Conservation (phyloP, 1,140 invertebrate genomes). For the Ostrea edulis region DNA sequence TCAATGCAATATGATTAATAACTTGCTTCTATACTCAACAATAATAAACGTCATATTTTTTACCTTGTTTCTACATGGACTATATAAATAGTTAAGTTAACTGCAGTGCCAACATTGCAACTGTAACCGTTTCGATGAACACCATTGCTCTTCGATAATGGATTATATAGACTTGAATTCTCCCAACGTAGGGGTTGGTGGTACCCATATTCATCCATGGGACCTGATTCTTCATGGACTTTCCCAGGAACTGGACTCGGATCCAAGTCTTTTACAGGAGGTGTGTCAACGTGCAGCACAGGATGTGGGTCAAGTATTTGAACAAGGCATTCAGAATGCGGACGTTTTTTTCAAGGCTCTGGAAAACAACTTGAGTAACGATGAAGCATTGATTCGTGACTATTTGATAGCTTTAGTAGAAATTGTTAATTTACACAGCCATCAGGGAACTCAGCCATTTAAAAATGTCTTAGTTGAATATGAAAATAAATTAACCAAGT, state of each 20-base stretch:
- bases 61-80: background rate
- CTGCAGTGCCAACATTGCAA: too few species aligned
- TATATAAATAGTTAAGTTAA: too few species aligned
- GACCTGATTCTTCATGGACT: constrained; percentile 39
- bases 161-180: constrained; percentile 12
- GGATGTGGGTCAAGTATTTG: constrained; percentile 3
- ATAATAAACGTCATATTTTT: constrained; percentile 7
- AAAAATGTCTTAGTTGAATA: constrained; percentile 31
- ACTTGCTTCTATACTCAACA: background rate
- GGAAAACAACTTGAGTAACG: constrained; percentile 44
- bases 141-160: background rate
- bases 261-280: constrained; percentile 36
- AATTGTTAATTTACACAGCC: constrained; percentile 31
- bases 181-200: constrained; percentile 17
- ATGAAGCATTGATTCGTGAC: constrained; percentile 34
- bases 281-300: background rate
- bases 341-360: constrained; percentile 35
- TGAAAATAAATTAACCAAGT: background rate
- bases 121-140: too few species aligned
- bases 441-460: constrained; percentile 21
- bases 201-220: constrained; percentile 41
- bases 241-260: constrained; percentile 21
- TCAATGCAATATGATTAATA: background rate
- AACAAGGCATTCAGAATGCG: background rate
- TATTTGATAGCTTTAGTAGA: constrained; percentile 43